A percentile compares a stretch with the other conserved stretches of the same genome.
Conservation (phyloP, 2,888 invertebrate genomes). For the Aradus depressus region DNA sequence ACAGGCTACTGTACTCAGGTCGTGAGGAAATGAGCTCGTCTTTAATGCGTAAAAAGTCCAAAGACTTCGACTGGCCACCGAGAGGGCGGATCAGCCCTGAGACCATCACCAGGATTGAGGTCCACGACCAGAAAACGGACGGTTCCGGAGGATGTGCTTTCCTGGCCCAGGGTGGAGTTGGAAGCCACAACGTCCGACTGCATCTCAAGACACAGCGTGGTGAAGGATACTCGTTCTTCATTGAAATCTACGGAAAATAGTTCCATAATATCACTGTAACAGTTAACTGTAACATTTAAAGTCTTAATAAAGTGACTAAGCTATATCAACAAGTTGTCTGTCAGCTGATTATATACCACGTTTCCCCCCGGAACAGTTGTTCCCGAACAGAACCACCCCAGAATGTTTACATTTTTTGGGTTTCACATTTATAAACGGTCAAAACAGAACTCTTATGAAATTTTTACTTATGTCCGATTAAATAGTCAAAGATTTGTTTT, state of each 20-base stretch:
- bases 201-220: slow-evolving; percentile 40
- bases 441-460: too few species aligned
- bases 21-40: not conserved
- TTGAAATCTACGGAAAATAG: slow-evolving; percentile 37
- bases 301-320: too few species aligned
- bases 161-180: slow-evolving; percentile 38
- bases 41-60: not conserved
- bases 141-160: slow-evolving; percentile 40
- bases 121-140: slow-evolving; percentile 38
- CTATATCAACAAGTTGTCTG: too few species aligned
- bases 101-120: slow-evolving; percentile 33
- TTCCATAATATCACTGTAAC: too few species aligned
- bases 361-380: too few species aligned
- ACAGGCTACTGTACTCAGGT: not conserved
- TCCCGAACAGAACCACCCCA: too few species aligned
- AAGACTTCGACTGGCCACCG: not conserved
- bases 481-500: too few species aligned
- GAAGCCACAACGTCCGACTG: slow-evolving; percentile 34
- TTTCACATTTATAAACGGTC: too few species aligned
- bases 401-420: too few species aligned
- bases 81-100: not conserved
- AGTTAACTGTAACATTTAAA: too few species aligned
- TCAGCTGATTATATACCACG: too few species aligned
- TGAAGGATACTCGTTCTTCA: slow-evolving; percentile 38
- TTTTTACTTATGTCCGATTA: too few species aligned